Evolutionary conservation across 2,113 vertebrate genomes (phyloP), one percentile per base, ranked within the genome.

Genomic region (Mirounga angustirostris): DNA sequence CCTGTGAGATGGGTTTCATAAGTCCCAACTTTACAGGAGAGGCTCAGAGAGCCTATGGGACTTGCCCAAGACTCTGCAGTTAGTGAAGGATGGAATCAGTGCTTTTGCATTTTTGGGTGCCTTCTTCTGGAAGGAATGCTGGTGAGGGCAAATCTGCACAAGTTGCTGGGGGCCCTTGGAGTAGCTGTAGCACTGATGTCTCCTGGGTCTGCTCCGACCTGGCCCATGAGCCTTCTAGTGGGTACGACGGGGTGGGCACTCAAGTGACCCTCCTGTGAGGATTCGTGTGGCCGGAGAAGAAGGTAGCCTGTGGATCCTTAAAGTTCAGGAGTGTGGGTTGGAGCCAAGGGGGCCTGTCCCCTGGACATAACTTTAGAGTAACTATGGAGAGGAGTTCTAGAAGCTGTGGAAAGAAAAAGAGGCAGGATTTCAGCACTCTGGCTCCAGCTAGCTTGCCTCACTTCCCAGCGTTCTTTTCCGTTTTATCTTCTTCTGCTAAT

Each of bases 271-370:
- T 97, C 84, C 86, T 95, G 96, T 89, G 98, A 97, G 94, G 69
- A 84, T 30, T 56, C 28, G 56, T 59, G 50, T 56, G 67, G 85
- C 69, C 74, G 0, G 0, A 69, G 94, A 90, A 94, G 67, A 94
- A 90, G 82, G 30, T 30, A 90, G 71, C 30, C n/a, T 84, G 14
- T 83, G 94, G 96, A 92, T 98, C 98, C 98, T 99, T 99, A 99
- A 97, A 99, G 99, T 98, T 99, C 99, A 0, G 99, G 99, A 16
- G 99, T 99, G 96, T 99, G 99, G 30, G 99, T 99, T 80, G 99
- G 99, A 98, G 99, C 99, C 98, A 99, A 98, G 85, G 99, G 99
- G 40, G 99, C 99, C 98, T 98, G 98, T 98, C 98, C 98, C 98
- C 99, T 99, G 97, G 98, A 98, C 97, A 97, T 97, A 91, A 98